A percentile compares a stretch with the other conserved stretches of the same genome.
These are phyloP conservation scores for Parapristionchus giblindavisi DNA, from an alignment of 2,888 invertebrate species.

Conservation along the genomic window DNA sequence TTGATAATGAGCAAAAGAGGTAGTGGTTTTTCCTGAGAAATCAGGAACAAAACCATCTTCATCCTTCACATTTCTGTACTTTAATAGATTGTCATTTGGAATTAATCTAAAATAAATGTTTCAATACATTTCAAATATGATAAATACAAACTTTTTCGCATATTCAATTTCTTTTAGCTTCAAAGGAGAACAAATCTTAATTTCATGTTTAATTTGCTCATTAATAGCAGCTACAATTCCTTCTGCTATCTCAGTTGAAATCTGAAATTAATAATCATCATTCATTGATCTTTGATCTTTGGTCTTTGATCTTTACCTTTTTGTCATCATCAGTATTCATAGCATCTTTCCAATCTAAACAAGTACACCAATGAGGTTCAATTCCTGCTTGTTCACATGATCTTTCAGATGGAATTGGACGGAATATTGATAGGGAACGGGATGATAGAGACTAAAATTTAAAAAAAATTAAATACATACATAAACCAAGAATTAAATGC, in stretches of 20 bases:
- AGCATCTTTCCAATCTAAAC: slow-evolving; percentile 34
- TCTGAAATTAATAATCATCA: slow-evolving; percentile 2
- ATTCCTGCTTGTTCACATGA: slow-evolving; percentile 26
- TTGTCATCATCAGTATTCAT: slow-evolving; percentile 17
- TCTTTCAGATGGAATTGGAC: slow-evolving; percentile 23
- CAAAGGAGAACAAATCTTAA: slow-evolving; percentile 12
- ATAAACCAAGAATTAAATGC: too few relatives aligned
- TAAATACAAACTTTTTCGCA: slow-evolving; percentile 16
- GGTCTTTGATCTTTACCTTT: not conserved
- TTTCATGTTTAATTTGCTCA: slow-evolving; percentile 13
- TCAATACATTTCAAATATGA: not conserved
- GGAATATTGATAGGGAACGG: slow-evolving; percentile 27
- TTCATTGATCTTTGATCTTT: not conserved
- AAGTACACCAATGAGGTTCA: slow-evolving; percentile 37
- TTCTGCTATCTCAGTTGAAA: slow-evolving; percentile 15
- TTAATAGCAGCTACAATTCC: slow-evolving; percentile 21
- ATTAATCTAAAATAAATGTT: slow-evolving; percentile 4
- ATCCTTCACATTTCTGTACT: slow-evolving; percentile 36
- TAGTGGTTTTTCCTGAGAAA: slow-evolving; percentile 21
- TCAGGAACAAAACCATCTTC: slow-evolving; percentile 44
- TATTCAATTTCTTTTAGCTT: slow-evolving; percentile 20
- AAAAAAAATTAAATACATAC: not conserved
- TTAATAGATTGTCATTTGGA: slow-evolving; percentile 9
- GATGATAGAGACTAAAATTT: not conserved
- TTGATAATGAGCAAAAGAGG: slow-evolving; percentile 24